Evolutionary conservation across 2,888 invertebrate genomes (phyloP).

Genomic region (Clepsis dumicolana): DNA sequence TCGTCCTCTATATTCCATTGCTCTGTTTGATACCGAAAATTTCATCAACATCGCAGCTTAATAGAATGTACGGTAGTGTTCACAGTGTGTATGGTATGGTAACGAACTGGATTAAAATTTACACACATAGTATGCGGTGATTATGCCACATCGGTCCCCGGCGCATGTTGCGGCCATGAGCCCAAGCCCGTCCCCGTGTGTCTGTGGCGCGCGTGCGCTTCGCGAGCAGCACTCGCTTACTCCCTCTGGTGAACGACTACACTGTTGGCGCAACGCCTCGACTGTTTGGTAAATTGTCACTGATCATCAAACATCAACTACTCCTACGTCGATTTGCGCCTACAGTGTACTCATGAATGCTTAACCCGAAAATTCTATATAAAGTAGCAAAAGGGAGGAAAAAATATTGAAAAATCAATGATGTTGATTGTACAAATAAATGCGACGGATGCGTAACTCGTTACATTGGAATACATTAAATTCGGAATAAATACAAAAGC

Average conservation of each 20-base stretch:
- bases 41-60: conserved; percentile 22
- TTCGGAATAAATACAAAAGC: conserved; percentile 59
- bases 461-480: conserved; percentile 42
- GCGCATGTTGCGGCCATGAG: conserved; percentile 63
- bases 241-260: conserved; percentile 72
- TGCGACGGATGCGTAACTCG: conserved; percentile 82
- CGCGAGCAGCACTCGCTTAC: conserved; percentile 83
- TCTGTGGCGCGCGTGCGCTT: conserved; percentile 77
- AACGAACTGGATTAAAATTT: background rate
- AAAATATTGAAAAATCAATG: conserved; percentile 17
- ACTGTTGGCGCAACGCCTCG: conserved; percentile 66
- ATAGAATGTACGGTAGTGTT: conserved; percentile 1
- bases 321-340: conserved; percentile 57
- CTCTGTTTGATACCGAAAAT: background rate
- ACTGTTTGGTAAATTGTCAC: conserved; percentile 40
- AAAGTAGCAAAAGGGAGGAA: conserved; percentile 47
- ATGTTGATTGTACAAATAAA: conserved; percentile 49
- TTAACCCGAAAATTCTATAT: conserved; percentile 59
- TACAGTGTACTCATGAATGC: conserved; percentile 70
- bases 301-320: conserved; percentile 34
- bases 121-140: background rate
- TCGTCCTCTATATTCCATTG: background rate
- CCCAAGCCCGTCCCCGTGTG: conserved; percentile 70
- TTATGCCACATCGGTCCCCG: conserved; percentile 66
- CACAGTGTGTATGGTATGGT: conserved; percentile 7